phyloP scores from a whole-genome alignment of 1,140 invertebrate species.

The Heliconius nattereri region DNA sequence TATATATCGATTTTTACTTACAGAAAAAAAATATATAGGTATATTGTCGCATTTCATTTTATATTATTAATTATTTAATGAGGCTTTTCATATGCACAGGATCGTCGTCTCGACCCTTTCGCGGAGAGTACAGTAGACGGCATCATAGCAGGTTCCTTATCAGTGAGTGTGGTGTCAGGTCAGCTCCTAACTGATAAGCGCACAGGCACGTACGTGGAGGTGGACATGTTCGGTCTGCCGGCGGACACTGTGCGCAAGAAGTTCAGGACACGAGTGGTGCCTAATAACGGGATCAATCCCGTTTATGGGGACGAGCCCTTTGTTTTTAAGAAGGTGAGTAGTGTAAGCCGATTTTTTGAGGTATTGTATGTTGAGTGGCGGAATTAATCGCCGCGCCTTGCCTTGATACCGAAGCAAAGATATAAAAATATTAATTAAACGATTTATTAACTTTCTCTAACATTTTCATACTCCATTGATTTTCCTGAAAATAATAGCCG shows the following conservation, averaged over 20 bases:
- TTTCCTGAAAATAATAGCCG: neutral
- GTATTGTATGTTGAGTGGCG: no score
- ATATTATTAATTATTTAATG: neutral
- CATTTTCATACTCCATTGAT: neutral
- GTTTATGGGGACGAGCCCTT: slow-evolving; percentile 98
- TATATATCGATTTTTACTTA: no score
- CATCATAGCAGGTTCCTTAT: slow-evolving; percentile 98
- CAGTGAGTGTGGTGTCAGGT: slow-evolving; percentile 93
- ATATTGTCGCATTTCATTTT: neutral
- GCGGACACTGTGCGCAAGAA: slow-evolving; percentile 99
- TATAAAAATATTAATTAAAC: no score
- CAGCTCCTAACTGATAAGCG: slow-evolving; percentile 98
- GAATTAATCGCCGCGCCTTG: no score
- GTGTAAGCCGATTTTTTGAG: neutral
- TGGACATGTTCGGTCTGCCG: slow-evolving; percentile 99
- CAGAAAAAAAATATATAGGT: no score
- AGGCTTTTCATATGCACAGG: slow-evolving; percentile 40
- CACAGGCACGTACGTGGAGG: slow-evolving; percentile 98
- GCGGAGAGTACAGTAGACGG: slow-evolving; percentile 99
- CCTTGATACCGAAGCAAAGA: no score
- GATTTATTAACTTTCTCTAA: no score
- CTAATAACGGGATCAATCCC: slow-evolving; percentile 98
- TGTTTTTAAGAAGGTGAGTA: slow-evolving; percentile 96
- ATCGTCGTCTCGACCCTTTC: slow-evolving; percentile 96
- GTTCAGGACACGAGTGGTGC: slow-evolving; percentile 96